Conservation (phyloP, 1,140 invertebrate genomes). For the Plectrocnemia conspersa region DNA sequence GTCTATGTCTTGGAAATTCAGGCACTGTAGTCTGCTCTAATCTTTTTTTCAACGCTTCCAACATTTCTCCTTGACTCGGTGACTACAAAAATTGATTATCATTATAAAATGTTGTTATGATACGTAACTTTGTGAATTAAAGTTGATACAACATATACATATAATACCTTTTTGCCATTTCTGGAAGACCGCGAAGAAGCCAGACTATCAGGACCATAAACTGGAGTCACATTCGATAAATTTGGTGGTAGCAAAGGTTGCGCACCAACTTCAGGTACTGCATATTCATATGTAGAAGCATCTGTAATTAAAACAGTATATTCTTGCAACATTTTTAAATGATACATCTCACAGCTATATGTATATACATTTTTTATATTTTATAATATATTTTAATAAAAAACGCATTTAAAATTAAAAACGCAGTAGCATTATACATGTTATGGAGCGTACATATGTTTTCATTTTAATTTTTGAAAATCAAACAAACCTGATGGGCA, state of each 20-base stretch:
- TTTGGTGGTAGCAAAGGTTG: constrained; percentile 54
- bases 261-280: constrained; percentile 67
- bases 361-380: not conserved
- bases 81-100: constrained; percentile 53
- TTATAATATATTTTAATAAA: not conserved
- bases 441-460: too few species aligned
- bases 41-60: constrained; percentile 63
- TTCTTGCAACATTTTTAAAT: constrained; percentile 5
- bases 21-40: constrained; percentile 66
- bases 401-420: not conserved
- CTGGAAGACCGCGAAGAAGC: constrained; percentile 13
- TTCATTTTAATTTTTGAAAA: too few species aligned
- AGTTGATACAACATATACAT: not conserved
- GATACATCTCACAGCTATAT: too few species aligned
- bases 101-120: not conserved
- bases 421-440: not conserved
- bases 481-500: constrained; percentile 47
- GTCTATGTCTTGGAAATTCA: constrained; percentile 79
- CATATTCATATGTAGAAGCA: constrained; percentile 64
- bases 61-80: constrained; percentile 66
- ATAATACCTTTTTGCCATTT: constrained; percentile 21
- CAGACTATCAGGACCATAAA: constrained; percentile 8
- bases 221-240: constrained; percentile 34
- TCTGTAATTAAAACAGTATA: constrained; percentile 36
- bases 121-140: not conserved